Evolutionary conservation across 2,113 vertebrate species (phyloP).

Genomic region (Phoenicopterus ruber): DNA sequence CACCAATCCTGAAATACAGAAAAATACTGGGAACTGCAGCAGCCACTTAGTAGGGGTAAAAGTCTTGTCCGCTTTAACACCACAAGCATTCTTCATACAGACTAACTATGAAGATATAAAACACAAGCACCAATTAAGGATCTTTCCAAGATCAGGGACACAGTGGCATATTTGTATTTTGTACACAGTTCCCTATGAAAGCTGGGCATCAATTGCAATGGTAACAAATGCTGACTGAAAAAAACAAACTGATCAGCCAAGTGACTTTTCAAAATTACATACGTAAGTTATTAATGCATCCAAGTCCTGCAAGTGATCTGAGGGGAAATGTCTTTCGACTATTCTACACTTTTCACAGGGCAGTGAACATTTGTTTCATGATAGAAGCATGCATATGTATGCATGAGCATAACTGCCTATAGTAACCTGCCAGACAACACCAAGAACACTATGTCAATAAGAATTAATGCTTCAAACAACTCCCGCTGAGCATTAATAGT

Average conservation of each 20-base stretch:
- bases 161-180: not conserved
- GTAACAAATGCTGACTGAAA: not conserved
- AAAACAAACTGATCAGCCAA: not conserved
- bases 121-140: not conserved
- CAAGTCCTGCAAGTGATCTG: not conserved
- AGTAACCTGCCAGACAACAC: not conserved
- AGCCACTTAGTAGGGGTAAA: not conserved
- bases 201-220: too few species aligned
- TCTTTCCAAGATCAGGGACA: not conserved
- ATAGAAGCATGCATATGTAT: fast-evolving
- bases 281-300: not conserved
- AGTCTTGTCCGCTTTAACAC: not conserved
- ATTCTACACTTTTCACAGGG: fast-evolving
- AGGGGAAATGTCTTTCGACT: not conserved
- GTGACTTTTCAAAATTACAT: not conserved
- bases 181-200: not conserved
- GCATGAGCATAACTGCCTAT: fast-evolving
- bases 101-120: not conserved
- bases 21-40: not conserved
- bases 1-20: not conserved
- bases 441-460: fast-evolving
- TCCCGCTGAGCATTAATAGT: fast-evolving
- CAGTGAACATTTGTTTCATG: not conserved
- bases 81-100: not conserved
- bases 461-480: not conserved